Conservation (phyloP, 2,797 vertebrate genomes). For the Anas capensis region DNA sequence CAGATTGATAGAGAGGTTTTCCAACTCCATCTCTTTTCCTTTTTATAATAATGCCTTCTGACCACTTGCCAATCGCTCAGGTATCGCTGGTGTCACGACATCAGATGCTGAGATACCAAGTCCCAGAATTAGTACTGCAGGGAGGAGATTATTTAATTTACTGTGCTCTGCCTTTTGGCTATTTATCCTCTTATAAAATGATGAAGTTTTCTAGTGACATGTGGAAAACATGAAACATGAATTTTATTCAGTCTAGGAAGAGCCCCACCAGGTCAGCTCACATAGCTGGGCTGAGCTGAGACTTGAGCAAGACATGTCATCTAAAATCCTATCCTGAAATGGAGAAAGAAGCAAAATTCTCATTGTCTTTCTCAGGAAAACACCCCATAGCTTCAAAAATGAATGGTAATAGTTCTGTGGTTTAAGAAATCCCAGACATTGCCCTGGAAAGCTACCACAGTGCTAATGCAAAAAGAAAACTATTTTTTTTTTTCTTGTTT, state of each 20-base stretch:
- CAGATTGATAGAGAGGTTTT: constrained; percentile 71
- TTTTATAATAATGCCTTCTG: not conserved
- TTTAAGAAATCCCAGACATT: not conserved
- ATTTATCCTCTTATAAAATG: not conserved
- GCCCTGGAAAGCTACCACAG: accelerated
- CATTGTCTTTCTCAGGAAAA: accelerated
- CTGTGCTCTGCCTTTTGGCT: not conserved
- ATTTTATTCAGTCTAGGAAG: not conserved
- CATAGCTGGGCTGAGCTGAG: not conserved
- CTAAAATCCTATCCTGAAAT: not conserved
- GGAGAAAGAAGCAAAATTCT: not conserved
- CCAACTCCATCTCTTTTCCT: constrained; percentile 22
- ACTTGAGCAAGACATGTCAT: accelerated
- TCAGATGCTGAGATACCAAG: not conserved
- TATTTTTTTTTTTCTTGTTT: accelerated
- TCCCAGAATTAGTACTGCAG: not conserved
- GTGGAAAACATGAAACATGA: accelerated
- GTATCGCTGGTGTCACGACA: not conserved
- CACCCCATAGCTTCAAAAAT: accelerated
- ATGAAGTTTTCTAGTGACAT: not conserved
- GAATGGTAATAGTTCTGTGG: no score
- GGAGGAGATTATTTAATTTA: not conserved
- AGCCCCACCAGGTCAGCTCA: not conserved
- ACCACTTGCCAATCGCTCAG: constrained; percentile 3
- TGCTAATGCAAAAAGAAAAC: not conserved